These are phyloP conservation scores for Ectobius pallidus DNA, from an alignment of 2,888 invertebrate species.

Conservation along the genomic window DNA sequence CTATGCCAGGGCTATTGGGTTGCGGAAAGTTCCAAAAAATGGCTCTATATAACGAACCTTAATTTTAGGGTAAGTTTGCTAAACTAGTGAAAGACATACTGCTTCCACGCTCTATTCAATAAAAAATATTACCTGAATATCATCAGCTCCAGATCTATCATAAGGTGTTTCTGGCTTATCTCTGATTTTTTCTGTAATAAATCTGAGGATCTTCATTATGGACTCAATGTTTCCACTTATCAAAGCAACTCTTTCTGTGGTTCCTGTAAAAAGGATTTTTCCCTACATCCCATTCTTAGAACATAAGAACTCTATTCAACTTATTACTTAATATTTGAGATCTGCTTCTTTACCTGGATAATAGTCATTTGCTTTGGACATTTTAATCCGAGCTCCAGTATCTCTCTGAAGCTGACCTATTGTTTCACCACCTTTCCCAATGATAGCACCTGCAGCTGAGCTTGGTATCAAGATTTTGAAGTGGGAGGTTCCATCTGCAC, in stretches of 20 bases:
- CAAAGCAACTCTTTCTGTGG: slow-evolving; percentile 91
- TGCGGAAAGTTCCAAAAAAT: too few species aligned
- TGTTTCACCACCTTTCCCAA: slow-evolving; percentile 98
- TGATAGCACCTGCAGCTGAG: slow-evolving; percentile 97
- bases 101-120: too few species aligned
- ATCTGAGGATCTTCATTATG: slow-evolving; percentile 89
- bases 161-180: slow-evolving; percentile 80
- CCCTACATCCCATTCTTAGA: neutral
- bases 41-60: too few species aligned
- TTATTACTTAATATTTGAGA: too few species aligned
- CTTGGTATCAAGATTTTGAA: slow-evolving; percentile 97
- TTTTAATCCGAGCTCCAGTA: slow-evolving; percentile 96
- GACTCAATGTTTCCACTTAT: slow-evolving; percentile 91
- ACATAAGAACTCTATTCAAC: too few species aligned
- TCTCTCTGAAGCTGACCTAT: slow-evolving; percentile 98
- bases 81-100: too few species aligned
- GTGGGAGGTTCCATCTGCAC: slow-evolving; percentile 81
- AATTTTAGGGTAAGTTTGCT: too few species aligned
- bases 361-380: slow-evolving; percentile 99
- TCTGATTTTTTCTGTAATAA: slow-evolving; percentile 94
- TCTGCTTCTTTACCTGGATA: slow-evolving; percentile 98
- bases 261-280: slow-evolving; percentile 64
- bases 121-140: slow-evolving; percentile 9
- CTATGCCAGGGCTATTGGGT: too few species aligned
- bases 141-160: slow-evolving; percentile 9